Evolutionary conservation across 1,140 invertebrate genomes (phyloP), one percentile per base, ranked within the genome.

Genomic region (Sycophaga agraensis): DNA sequence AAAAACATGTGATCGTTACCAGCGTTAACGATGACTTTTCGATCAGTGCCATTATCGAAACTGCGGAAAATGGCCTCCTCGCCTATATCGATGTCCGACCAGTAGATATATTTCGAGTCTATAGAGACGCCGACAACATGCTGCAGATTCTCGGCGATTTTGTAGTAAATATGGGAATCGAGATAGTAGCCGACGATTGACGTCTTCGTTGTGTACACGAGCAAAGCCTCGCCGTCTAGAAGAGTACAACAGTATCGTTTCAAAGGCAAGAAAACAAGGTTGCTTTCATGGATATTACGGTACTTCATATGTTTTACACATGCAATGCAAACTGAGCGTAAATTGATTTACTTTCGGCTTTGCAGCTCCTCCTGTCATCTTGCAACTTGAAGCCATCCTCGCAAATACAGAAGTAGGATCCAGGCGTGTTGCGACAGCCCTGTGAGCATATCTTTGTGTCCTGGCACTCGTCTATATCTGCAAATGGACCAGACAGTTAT

Each of bases 391-490:
- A 98, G 0, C 88, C 89, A 0, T 84, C 73, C 21, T 90, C 87
- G 76, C 96, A 97, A 37, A 82, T 81, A 72, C 96, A 99, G 6
- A 77, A 81, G 72, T 88, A 97, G 1, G 86, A 87, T 0, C 94
- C 94, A 0, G 80, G 79, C 0, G 77, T 85, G 72, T 98, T 96
- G 17, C 83, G 74, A 70, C 96, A 99, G 48, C 76, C 73, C 73
- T 99, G 96, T 56, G 91, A 90, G 68, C 96, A 99, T 0, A 84
- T 78, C 8, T 89, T 88, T 43, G 86, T 88, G 8, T 74, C 80
- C 56, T 87, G 83, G 73, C 94, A 96, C 76, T 96, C 94, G 74
- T 96, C 83, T 16, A 94, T 86, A 73, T 96, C 92, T 81, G 66
- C 35, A n/a, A 56, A 57, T 11, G 31, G 11, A 42, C 3, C 66